phyloP scores from a whole-genome alignment of 37 sponge, comb jelly and placozoan genomes.

The Tethya wilhelma region DNA sequence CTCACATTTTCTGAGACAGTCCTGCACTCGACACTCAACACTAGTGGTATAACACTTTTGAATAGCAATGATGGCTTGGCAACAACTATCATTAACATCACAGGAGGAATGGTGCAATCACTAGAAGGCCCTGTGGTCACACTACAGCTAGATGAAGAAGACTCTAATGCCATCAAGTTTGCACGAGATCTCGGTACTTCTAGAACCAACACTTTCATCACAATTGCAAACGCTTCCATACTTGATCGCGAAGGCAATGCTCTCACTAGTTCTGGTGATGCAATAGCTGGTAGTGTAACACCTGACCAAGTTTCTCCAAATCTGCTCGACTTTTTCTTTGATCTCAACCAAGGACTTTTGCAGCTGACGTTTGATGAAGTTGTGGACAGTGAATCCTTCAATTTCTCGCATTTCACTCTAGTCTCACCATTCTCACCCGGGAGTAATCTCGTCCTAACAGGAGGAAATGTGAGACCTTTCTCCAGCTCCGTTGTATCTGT shows the following conservation, averaged over 20 bases:
- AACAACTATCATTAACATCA: slow-evolving; percentile 11
- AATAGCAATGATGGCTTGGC: slow-evolving; percentile 38
- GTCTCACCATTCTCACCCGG: not conserved
- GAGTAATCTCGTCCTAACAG: slow-evolving; percentile 15
- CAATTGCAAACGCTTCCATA: slow-evolving; percentile 53
- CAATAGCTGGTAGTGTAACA: slow-evolving; percentile 32
- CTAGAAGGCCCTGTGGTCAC: slow-evolving; percentile 42
- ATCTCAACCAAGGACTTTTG: slow-evolving; percentile 65
- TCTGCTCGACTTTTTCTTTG: slow-evolving; percentile 45
- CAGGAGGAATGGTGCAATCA: slow-evolving; percentile 23
- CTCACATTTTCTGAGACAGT: slow-evolving; percentile 90
- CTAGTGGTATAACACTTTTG: slow-evolving; percentile 67
- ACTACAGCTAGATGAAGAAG: slow-evolving; percentile 43
- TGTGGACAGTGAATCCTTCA: slow-evolving; percentile 58
- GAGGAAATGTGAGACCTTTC: slow-evolving; percentile 26
- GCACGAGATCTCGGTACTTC: slow-evolving; percentile 47
- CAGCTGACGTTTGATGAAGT: slow-evolving; percentile 85
- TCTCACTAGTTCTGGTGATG: slow-evolving; percentile 42
- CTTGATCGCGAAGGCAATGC: slow-evolving; percentile 61
- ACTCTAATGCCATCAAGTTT: slow-evolving; percentile 74
- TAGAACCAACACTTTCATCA: slow-evolving; percentile 61
- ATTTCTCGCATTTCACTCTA: slow-evolving; percentile 50
- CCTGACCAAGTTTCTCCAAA: slow-evolving; percentile 63
- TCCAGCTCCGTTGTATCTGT: slow-evolving; percentile 58
- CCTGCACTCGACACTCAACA: slow-evolving; percentile 39